Conservation (phyloP, 1,140 invertebrate species). For the Pogonomyrmex barbatus region DNA sequence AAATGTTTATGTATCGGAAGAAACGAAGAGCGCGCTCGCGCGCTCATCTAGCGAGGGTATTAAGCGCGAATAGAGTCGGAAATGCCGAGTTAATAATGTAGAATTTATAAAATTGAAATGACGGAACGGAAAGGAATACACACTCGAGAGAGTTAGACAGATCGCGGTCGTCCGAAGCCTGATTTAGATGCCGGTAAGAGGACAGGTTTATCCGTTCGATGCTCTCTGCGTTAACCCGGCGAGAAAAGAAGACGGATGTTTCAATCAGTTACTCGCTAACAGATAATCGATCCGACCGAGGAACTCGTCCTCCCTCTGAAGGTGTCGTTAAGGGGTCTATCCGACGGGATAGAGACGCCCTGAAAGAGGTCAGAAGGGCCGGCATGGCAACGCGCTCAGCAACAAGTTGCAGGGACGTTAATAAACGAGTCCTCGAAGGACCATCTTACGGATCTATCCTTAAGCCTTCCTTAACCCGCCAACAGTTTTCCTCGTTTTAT, state of each 20-base stretch:
- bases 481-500: not conserved
- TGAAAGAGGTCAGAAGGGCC: conserved; percentile 65
- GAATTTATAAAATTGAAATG: not conserved
- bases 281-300: conserved; percentile 16
- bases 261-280: conserved; percentile 14
- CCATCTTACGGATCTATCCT: conserved; percentile 53
- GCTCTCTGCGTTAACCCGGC: too few relatives aligned
- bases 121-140: not conserved
- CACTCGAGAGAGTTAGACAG: not conserved
- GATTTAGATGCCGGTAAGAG: not conserved
- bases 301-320: not conserved
- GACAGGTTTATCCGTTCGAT: not conserved
- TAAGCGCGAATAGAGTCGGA: not conserved
- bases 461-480: conserved; percentile 29
- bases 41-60: not conserved
- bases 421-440: conserved; percentile 78
- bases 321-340: not conserved
- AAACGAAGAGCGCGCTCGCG: conserved; percentile 69
- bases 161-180: too few relatives aligned
- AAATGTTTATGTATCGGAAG: conserved; percentile 81
- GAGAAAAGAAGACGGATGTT: conserved; percentile 5
- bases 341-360: conserved; percentile 59
- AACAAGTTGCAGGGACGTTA: conserved; percentile 77
- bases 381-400: conserved; percentile 71
- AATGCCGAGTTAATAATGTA: not conserved